Evolutionary conservation across 2,113 vertebrate genomes (phyloP).

Genomic region (Sphyrna mokarran): DNA sequence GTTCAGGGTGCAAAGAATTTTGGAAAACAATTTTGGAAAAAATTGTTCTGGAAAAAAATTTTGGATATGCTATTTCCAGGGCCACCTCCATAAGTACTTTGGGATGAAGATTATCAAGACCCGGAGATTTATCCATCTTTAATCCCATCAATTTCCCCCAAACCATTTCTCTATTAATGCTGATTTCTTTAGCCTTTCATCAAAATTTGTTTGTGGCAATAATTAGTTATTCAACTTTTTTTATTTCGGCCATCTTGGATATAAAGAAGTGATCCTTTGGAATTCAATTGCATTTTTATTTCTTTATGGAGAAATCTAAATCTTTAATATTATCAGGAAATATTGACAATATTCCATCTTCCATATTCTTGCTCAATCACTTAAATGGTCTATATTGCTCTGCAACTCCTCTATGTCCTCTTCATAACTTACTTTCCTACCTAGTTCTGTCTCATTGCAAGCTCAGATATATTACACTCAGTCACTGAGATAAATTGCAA

Average conservation of each 20-base stretch:
- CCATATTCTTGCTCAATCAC: neutral
- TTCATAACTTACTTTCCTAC: neutral
- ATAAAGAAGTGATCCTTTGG: neutral
- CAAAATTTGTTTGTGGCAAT: neutral
- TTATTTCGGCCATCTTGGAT: neutral
- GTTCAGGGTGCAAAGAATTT: too few species aligned
- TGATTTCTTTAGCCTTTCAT: too few species aligned
- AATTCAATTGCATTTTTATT: neutral
- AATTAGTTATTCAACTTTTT: neutral
- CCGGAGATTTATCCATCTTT: too few species aligned
- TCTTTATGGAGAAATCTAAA: neutral
- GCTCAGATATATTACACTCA: neutral
- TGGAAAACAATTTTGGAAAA: too few species aligned
- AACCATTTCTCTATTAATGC: neutral
- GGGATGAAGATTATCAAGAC: too few species aligned
- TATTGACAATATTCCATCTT: neutral
- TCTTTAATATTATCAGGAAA: neutral
- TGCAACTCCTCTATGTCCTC: neutral
- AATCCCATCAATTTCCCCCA: too few species aligned
- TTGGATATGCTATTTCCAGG: too few species aligned
- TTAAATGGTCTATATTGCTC: neutral
- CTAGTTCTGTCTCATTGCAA: neutral
- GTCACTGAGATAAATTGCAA: neutral
- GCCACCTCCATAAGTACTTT: too few species aligned
- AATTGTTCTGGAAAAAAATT: too few species aligned